Conservation (phyloP, 2,113 vertebrate genomes). For the Dolichallabes microphthalmus region DNA sequence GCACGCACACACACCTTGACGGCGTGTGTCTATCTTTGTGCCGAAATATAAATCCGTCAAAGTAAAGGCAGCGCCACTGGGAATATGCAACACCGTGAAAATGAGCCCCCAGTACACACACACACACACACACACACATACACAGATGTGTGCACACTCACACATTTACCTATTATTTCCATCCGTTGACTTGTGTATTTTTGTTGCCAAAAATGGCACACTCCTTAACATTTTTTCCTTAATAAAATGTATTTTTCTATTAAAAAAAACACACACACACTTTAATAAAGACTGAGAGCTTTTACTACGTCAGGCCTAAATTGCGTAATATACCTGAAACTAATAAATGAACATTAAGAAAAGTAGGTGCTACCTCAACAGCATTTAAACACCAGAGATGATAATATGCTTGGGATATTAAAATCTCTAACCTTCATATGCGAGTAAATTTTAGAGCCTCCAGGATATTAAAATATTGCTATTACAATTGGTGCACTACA, state of each 20-base stretch:
- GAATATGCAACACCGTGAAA: constrained; percentile 47
- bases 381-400: constrained; percentile 30
- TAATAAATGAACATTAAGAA: constrained; percentile 42
- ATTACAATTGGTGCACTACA: constrained; percentile 11
- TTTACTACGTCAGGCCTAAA: constrained; percentile 8
- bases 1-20: constrained; percentile 36
- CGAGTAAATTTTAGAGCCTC: constrained; percentile 17
- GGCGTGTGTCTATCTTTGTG: constrained; percentile 35
- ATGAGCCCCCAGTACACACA: constrained; percentile 48
- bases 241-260: background rate
- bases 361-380: constrained; percentile 3
- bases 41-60: constrained; percentile 48
- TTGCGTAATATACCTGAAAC: constrained; percentile 7
- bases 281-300: constrained; percentile 4
- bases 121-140: constrained; percentile 45
- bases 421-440: constrained; percentile 40
- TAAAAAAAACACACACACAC: background rate
- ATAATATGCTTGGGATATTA: constrained; percentile 45
- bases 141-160: constrained; percentile 1
- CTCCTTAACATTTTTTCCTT: background rate
- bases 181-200: background rate
- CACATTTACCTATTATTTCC: background rate
- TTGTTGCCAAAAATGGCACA: background rate
- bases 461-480: constrained; percentile 37
- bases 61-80: constrained; percentile 36